These are phyloP conservation scores for Agrotis exclamationis DNA, from an alignment of 2,888 invertebrate genomes.

Conservation along the genomic window DNA sequence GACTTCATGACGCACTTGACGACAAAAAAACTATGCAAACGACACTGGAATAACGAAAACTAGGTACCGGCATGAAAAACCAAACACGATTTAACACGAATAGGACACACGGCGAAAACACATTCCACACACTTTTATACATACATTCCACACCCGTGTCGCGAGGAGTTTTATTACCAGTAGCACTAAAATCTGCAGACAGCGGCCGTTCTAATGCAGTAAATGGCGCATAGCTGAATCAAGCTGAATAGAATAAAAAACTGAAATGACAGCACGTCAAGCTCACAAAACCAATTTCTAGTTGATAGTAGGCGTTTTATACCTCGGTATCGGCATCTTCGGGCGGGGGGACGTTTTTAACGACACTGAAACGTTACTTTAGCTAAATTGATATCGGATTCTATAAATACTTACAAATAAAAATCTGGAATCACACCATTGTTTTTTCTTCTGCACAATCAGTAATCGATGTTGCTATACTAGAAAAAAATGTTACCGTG, in stretches of 20 bases:
- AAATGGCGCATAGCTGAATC: constrained; percentile 90
- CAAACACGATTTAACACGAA: constrained; percentile 72
- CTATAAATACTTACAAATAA: constrained; percentile 92
- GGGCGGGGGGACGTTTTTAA: constrained; percentile 75
- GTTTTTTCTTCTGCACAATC: constrained; percentile 91
- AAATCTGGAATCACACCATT: constrained; percentile 92
- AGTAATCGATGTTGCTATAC: constrained; percentile 85
- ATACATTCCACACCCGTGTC: constrained; percentile 76
- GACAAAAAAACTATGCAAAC: constrained; percentile 74
- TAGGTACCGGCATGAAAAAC: constrained; percentile 82
- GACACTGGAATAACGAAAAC: constrained; percentile 77
- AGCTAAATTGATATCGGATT: constrained; percentile 86
- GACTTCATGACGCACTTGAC: constrained; percentile 73
- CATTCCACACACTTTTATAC: constrained; percentile 71
- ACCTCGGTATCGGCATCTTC: constrained; percentile 79
- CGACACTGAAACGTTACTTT: constrained; percentile 80
- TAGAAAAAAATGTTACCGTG: constrained; percentile 74
- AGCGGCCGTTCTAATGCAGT: constrained; percentile 85
- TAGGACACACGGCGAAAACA: constrained; percentile 72
- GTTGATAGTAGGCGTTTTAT: constrained; percentile 72
- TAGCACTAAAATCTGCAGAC: constrained; percentile 82
- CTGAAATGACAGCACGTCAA: constrained; percentile 88
- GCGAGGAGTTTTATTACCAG: constrained; percentile 78
- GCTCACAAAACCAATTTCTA: constrained; percentile 75
- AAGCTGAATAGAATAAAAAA: constrained; percentile 88